These are phyloP conservation scores for Lasius platythorax DNA, from an alignment of 2,888 invertebrate species.

Conservation along the genomic window DNA sequence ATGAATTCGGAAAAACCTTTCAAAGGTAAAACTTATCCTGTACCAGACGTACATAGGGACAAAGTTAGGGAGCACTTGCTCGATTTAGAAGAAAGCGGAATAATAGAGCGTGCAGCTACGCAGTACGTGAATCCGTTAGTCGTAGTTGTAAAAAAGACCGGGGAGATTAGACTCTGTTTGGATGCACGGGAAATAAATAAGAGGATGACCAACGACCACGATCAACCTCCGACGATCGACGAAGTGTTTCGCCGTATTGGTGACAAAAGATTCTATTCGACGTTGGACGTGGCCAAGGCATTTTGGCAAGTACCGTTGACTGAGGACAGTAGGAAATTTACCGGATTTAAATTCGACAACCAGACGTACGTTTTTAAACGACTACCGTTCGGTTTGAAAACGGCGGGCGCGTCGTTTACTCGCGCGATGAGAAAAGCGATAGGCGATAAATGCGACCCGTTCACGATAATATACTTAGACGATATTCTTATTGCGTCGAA, in stretches of 20 bases:
- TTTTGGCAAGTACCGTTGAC: conserved; percentile 10
- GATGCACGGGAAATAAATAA: background rate
- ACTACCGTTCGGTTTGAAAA: too few relatives aligned
- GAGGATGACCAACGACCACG: too few relatives aligned
- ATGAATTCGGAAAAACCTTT: background rate
- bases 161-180: background rate
- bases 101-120: background rate
- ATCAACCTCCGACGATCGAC: background rate
- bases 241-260: background rate
- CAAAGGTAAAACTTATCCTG: background rate
- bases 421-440: too few relatives aligned
- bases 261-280: background rate
- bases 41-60: background rate
- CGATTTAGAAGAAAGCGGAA: background rate
- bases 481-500: too few relatives aligned
- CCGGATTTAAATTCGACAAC: background rate
- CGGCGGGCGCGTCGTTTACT: too few relatives aligned
- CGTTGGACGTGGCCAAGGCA: background rate
- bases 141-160: background rate
- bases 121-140: background rate
- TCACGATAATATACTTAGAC: too few relatives aligned
- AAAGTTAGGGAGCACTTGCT: background rate
- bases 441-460: too few relatives aligned
- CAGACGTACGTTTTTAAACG: too few relatives aligned
- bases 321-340: background rate